Percentiles rank a stretch among this genome's conserved stretches.
phyloP scores from a whole-genome alignment of 2,888 invertebrate species.

The Rosalia funebris region DNA sequence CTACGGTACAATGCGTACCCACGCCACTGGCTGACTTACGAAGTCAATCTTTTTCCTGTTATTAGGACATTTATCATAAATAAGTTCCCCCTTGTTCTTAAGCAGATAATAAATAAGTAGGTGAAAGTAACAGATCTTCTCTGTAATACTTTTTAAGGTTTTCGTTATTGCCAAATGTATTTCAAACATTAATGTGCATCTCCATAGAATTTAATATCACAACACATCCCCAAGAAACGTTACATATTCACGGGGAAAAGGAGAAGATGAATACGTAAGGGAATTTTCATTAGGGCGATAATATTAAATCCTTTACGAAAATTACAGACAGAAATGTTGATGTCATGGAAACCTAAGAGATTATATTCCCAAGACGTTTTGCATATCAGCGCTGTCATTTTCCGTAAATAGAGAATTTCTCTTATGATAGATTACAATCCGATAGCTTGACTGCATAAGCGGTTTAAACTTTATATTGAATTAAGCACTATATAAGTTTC shows the following conservation, averaged over 20 bases:
- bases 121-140: no score
- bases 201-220: conserved; percentile 9
- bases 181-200: background rate
- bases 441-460: conserved; percentile 40
- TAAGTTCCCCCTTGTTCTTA: no score
- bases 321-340: conserved; percentile 34
- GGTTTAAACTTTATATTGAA: conserved; percentile 18
- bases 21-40: no score
- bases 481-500: conserved; percentile 16
- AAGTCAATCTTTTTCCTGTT: no score
- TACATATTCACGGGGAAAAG: conserved; percentile 6
- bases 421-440: conserved; percentile 50
- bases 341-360: conserved; percentile 41
- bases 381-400: conserved; percentile 45
- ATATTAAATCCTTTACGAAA: conserved; percentile 12
- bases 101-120: no score
- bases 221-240: background rate
- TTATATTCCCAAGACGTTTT: conserved; percentile 39
- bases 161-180: no score
- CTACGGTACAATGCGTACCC: no score
- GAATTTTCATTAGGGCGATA: conserved; percentile 24
- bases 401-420: conserved; percentile 44
- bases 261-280: conserved; percentile 5
- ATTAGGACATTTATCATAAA: no score
- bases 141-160: no score